phyloP scores from a whole-genome alignment of 2,888 invertebrate species.

The Morpho helenor region DNA sequence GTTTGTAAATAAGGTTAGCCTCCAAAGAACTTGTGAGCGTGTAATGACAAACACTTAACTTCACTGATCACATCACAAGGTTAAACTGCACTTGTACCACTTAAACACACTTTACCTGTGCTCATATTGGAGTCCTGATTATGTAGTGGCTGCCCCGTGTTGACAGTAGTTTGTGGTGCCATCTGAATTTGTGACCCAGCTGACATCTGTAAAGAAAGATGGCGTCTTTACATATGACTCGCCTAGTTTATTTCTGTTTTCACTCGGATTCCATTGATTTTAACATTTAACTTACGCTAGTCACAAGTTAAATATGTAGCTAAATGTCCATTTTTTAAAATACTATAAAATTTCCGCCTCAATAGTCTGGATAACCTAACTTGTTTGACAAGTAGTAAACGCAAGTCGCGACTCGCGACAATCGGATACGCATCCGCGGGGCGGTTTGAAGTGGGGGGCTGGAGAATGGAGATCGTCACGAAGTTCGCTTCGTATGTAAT shows the following conservation, averaged over 20 bases:
- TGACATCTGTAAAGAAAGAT: slow-evolving; percentile 91
- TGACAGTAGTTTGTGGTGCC: slow-evolving; percentile 96
- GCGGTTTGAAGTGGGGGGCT: slow-evolving; percentile 45
- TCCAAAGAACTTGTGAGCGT: slow-evolving; percentile 40
- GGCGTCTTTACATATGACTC: slow-evolving; percentile 79
- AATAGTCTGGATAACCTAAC: slow-evolving; percentile 68
- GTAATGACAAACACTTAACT: slow-evolving; percentile 50
- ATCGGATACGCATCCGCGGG: slow-evolving; percentile 78
- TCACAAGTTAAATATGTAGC: slow-evolving; percentile 50
- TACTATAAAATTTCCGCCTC: slow-evolving; percentile 47
- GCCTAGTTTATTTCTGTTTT: slow-evolving; percentile 52
- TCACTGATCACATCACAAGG: slow-evolving; percentile 60
- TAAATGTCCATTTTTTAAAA: slow-evolving; percentile 44
- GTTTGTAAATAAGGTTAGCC: slow-evolving; percentile 51
- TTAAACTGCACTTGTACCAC: slow-evolving; percentile 63
- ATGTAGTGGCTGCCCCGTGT: slow-evolving; percentile 89
- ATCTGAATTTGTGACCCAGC: slow-evolving; percentile 98
- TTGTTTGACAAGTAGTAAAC: slow-evolving; percentile 77
- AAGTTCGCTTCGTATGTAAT: slow-evolving; percentile 77
- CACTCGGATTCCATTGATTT: slow-evolving; percentile 37
- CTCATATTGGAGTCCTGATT: slow-evolving; percentile 99
- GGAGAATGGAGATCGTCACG: slow-evolving; percentile 74
- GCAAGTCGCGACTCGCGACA: slow-evolving; percentile 70
- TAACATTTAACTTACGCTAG: slow-evolving; percentile 38
- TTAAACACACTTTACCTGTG: slow-evolving; percentile 85